phyloP scores from a whole-genome alignment of 2,888 invertebrate genomes.

The Coecobrya sp. region DNA sequence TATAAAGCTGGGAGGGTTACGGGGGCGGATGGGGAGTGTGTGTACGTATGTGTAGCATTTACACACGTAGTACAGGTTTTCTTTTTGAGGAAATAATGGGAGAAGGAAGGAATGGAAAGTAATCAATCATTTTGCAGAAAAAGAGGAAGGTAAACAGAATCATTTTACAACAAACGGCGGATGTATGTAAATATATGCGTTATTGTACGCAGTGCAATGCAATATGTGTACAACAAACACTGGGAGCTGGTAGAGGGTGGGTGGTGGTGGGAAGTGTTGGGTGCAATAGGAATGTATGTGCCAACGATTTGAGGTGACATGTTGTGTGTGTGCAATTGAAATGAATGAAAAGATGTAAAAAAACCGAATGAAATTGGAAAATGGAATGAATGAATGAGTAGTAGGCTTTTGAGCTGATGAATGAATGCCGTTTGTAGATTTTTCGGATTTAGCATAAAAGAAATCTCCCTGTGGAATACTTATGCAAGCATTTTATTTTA shows the following conservation, averaged over 20 bases:
- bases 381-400: not conserved
- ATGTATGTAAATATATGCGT: conserved; percentile 25
- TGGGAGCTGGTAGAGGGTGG: not conserved
- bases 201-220: conserved; percentile 6
- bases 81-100: conserved; percentile 26
- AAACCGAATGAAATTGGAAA: not conserved
- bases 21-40: conserved; percentile 63
- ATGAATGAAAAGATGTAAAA: not conserved
- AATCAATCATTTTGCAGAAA: conserved; percentile 65
- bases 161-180: conserved; percentile 11
- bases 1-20: conserved; percentile 31
- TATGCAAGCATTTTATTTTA: conserved; percentile 37
- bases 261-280: not conserved
- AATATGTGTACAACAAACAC: not conserved
- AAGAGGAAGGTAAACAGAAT: conserved; percentile 72
- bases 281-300: conserved; percentile 30
- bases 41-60: conserved; percentile 55
- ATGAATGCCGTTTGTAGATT: conserved; percentile 48
- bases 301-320: conserved; percentile 42
- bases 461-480: conserved; percentile 37
- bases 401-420: not conserved
- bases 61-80: conserved; percentile 4
- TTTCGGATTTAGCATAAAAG: conserved; percentile 15
- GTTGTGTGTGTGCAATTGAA: conserved; percentile 33
- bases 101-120: conserved; percentile 26